Base-by-base conservation (phyloP, 2,888 invertebrate species). In the Scaptodrosophila latifasciaeformis region DNA sequence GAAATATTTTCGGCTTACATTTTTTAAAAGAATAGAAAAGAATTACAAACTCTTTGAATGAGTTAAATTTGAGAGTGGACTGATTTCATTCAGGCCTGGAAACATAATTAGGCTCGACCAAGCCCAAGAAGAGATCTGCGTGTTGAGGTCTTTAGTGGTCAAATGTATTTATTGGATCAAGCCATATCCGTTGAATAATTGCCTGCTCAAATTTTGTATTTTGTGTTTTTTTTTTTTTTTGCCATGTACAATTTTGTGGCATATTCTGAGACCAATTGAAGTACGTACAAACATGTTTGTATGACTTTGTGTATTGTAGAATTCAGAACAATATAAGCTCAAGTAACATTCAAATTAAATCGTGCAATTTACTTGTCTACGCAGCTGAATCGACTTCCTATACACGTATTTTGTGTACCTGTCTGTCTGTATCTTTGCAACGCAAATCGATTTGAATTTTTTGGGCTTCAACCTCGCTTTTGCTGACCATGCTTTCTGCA, bases 341-440 rank as follows among this genome's bases (percentile, higher is more conserved):
- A 50, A 27, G 40, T 29, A 37, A 39, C 19, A 31, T n/a, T 12
- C 2, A 2, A 31, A 49, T 39, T 39, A 52, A 52, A 52, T 52
- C 52, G 52, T 52, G 52, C 52, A 52, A 52, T 52, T 52, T 52
- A 47, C 52, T 52, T 52, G 52, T 52, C 52, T 52, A 39, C 46
- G 40, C 40, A 29, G 46, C 31, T 46, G 40, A 46, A 52, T 52
- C 52, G 46, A 52, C 52, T 52, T 52, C 52, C 52, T 52, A 52
- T 46, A 52, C 52, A n/a, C n/a, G n/a, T n/a, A n/a, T n/a, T n/a
- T n/a, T n/a, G 46, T 52, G 52, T 52, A 47, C 46, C 46, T 19
- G 17, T 30, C 49, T 29, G 31, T 18, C 43, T 50, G 35, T 29
- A 6, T 12, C 27, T n/a, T n/a, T n/a, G n/a, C 12, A 19, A 43